Evolutionary conservation across 2,888 invertebrate species (phyloP).

Genomic region (Aquatica leii): DNA sequence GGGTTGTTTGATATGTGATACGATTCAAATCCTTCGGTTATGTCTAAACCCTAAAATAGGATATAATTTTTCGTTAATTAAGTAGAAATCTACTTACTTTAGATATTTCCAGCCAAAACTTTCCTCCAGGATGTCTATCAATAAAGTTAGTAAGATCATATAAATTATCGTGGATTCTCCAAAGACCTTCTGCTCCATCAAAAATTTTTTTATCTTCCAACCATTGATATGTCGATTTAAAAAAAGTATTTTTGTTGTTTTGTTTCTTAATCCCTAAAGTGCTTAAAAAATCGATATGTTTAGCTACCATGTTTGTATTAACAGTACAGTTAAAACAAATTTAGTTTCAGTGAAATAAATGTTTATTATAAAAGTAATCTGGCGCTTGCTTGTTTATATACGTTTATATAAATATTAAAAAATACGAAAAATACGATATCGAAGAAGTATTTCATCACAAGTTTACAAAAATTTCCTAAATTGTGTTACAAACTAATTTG

Average conservation of each 20-base stretch:
- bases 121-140: slow-evolving; percentile 84
- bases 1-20: slow-evolving; percentile 71
- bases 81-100: too few species aligned
- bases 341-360: too few species aligned
- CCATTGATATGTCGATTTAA: slow-evolving; percentile 60
- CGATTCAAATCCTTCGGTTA: slow-evolving; percentile 68
- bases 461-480: too few species aligned
- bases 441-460: too few species aligned
- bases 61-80: too few species aligned
- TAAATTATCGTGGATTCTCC: slow-evolving; percentile 77
- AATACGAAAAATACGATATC: too few species aligned
- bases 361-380: too few species aligned
- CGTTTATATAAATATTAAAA: too few species aligned
- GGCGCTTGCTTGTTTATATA: too few species aligned
- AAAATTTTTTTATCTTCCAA: slow-evolving; percentile 70
- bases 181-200: slow-evolving; percentile 77
- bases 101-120: slow-evolving; percentile 74
- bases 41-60: slow-evolving; percentile 33
- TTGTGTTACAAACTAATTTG: too few species aligned
- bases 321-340: too few species aligned
- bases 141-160: slow-evolving; percentile 87
- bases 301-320: slow-evolving; percentile 3
- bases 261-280: slow-evolving; percentile 13
- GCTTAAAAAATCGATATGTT: too few species aligned
- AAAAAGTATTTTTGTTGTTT: slow-evolving; percentile 5